Conservation (phyloP, 2,888 invertebrate genomes). For the Coremacera marginata region DNA sequence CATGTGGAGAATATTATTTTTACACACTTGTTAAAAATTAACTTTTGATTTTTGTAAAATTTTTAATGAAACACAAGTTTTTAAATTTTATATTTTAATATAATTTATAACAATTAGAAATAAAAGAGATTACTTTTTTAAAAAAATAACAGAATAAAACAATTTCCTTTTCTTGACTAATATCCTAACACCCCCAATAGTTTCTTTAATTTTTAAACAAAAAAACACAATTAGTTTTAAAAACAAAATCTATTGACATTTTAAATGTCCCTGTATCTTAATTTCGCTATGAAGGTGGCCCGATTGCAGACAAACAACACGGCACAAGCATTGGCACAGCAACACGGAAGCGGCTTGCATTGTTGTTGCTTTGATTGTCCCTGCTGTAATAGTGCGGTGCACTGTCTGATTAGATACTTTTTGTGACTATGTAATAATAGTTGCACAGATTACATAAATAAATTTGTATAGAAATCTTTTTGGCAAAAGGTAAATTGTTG, state of each 20-base stretch:
- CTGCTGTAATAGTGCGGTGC: too few species aligned
- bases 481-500: neutral
- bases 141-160: too few species aligned
- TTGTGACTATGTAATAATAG: neutral
- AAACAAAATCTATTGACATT: neutral
- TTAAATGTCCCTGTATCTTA: neutral
- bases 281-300: neutral
- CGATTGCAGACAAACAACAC: neutral
- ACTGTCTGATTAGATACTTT: constrained; percentile 5
- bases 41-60: too few species aligned
- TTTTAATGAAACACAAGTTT: too few species aligned
- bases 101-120: too few species aligned
- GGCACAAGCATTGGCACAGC: constrained; percentile 4
- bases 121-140: too few species aligned
- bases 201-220: too few species aligned
- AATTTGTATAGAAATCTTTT: constrained; percentile 4
- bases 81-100: too few species aligned
- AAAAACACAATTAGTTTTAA: neutral
- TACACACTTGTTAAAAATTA: too few species aligned
- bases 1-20: too few species aligned
- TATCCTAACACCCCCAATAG: too few species aligned
- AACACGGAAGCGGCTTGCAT: constrained; percentile 12
- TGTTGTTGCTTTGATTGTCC: constrained; percentile 5
- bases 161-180: too few species aligned
- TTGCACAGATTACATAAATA: constrained; percentile 1